Evolutionary conservation across 2,797 vertebrate genomes (phyloP), one percentile per base, ranked within the genome.

Genomic region (Melanotaenia boesemani): DNA sequence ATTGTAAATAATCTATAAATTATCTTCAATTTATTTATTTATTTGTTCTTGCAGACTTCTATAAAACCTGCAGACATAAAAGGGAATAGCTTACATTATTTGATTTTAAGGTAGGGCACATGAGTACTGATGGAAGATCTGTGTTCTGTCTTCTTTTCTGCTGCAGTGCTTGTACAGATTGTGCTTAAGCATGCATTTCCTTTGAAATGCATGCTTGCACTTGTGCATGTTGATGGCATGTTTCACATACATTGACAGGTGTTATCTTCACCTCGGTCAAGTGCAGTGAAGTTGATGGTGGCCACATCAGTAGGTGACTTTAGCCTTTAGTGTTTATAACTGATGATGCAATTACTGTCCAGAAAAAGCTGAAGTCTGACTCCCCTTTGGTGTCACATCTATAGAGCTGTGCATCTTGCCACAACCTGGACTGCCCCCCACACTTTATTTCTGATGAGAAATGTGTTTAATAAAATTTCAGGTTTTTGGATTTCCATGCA

Each of bases 341-440:
- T 92, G 89, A 93, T 94, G 91, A 91, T 90, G 89, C 88, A 90
- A 92, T 93, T 92, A 93, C 86, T 85, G 80, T 79, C 78, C 62
- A 60, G 88, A 85, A 88, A 87, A 90, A 86, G 83, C 77, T 63
- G 41, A 90, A 87, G 84, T 87, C 86, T 76, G 77, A 77, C 79
- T 81, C 76, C 79, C 82, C 81, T 86, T 74, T 48, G 84, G 81
- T 69, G 26, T 73, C 75, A 30, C 37, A 59, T 72, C 77, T 66
- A 15, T 10, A 37, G 50, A 83, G 79, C 44, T 55, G 84, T 89
- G 80, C 75, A 85, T 89, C 84, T 83, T 74, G 44, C 65, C 61
- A 70, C 72, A 59, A 70, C 46, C 68, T 32, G 41, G 22, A 58
- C 58, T 69, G 68, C 52, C 39, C 52, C 66, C 52, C 65, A 70